Evolutionary conservation across 2,888 invertebrate genomes (phyloP).

Genomic region (Sinhomidia bicolor): DNA sequence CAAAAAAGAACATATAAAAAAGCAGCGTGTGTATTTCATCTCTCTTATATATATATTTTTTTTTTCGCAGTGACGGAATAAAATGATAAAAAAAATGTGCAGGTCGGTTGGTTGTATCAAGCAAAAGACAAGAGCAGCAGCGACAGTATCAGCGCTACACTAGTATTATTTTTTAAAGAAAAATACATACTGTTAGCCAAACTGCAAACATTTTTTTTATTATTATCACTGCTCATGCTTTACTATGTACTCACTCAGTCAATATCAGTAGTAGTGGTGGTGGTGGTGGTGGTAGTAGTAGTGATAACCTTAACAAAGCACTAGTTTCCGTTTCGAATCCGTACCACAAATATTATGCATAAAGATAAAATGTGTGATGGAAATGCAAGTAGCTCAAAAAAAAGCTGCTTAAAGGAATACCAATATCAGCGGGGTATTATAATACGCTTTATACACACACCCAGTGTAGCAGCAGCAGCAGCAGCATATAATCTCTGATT

Average conservation of each 20-base stretch:
- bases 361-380: too few species aligned
- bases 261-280: too few species aligned
- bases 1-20: too few species aligned
- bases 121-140: background rate
- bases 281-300: too few species aligned
- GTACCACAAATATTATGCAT: background rate
- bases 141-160: background rate
- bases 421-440: too few species aligned
- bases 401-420: background rate
- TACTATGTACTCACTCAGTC: too few species aligned
- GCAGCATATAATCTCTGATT: background rate
- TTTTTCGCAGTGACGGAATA: background rate
- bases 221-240: background rate
- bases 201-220: background rate
- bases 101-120: too few species aligned
- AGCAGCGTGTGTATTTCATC: too few species aligned
- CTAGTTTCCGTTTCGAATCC: background rate
- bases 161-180: too few species aligned
- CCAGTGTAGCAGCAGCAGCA: background rate
- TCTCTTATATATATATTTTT: too few species aligned
- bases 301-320: background rate
- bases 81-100: conserved; percentile 11
- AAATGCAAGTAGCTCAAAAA: background rate
- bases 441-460: too few species aligned
- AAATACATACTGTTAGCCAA: too few species aligned